Conservation (phyloP, 2,113 vertebrate genomes). For the Gasterosteus aculeatus region DNA sequence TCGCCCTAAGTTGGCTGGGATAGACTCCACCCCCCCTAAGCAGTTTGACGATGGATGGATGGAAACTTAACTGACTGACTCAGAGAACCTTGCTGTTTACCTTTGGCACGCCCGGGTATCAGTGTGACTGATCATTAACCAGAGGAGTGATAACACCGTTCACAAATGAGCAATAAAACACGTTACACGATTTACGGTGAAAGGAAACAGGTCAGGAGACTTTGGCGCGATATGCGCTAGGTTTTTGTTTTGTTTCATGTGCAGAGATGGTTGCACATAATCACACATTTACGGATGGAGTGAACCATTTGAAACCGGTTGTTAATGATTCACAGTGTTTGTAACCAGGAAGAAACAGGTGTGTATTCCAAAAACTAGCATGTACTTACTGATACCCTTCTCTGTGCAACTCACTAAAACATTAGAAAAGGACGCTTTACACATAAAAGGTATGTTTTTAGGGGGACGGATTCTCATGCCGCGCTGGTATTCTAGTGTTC, state of each 20-base stretch:
- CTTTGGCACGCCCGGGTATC: constrained; percentile 75
- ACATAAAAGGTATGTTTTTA: neutral
- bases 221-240: neutral
- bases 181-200: constrained; percentile 4
- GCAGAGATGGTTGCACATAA: neutral
- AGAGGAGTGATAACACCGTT: constrained; percentile 45
- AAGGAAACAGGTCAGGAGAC: constrained; percentile 7
- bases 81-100: constrained; percentile 56
- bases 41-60: no score
- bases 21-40: no score
- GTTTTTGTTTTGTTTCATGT: constrained; percentile 18
- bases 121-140: constrained; percentile 85
- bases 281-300: neutral
- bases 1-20: no score
- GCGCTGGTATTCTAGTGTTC: neutral
- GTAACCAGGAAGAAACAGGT: neutral
- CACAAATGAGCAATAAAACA: neutral
- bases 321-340: neutral
- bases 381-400: neutral
- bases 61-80: constrained; percentile 28
- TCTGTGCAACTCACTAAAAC: neutral
- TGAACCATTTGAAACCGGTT: neutral
- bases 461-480: neutral
- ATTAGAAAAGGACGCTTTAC: neutral
- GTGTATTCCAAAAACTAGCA: no score